Percentiles rank a stretch among this genome's conserved stretches.
phyloP scores from a whole-genome alignment of 2,113 vertebrate species.

The Capreolus pygargus region DNA sequence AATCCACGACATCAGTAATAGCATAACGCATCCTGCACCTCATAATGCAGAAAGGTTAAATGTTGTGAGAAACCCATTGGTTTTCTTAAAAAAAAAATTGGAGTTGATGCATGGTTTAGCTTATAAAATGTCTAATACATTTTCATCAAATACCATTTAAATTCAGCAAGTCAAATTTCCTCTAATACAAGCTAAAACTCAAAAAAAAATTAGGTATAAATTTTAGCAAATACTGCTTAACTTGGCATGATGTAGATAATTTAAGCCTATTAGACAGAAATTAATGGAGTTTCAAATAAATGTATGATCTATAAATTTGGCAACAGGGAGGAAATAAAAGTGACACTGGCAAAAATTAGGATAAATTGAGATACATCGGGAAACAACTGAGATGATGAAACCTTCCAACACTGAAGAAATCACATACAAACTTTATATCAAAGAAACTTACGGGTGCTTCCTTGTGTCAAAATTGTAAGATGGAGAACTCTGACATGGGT shows the following conservation, averaged over 20 bases:
- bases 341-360: neutral
- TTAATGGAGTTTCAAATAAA: neutral
- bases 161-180: neutral
- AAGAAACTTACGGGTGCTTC: neutral
- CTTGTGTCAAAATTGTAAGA: neutral
- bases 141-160: neutral
- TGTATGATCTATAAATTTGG: neutral
- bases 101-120: neutral
- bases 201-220: neutral
- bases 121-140: neutral
- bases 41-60: neutral
- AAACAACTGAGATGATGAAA: neutral
- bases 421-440: neutral
- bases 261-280: neutral
- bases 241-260: neutral
- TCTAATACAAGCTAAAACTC: slow-evolving; percentile 8
- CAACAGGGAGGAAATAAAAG: neutral
- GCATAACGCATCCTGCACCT: neutral
- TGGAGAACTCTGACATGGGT: neutral
- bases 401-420: neutral
- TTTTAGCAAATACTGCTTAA: slow-evolving; percentile 19
- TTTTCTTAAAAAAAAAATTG: neutral
- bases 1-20: neutral
- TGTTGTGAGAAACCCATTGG: neutral
- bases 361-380: neutral